Conservation (phyloP, 2,888 invertebrate species). For the Agrilus cyanescens region DNA sequence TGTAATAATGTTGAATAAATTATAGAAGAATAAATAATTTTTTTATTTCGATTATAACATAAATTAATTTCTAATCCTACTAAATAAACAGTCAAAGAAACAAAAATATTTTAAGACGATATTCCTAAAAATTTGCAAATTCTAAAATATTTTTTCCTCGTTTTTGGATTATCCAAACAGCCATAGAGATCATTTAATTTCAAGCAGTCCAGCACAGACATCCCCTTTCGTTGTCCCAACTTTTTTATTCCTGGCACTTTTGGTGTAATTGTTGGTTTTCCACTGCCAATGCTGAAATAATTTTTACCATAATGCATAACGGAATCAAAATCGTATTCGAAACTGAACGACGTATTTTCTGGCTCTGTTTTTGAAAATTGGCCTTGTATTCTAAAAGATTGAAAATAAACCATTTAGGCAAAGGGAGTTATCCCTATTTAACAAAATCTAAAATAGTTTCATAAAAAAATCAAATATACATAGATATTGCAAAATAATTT, state of each 20-base stretch:
- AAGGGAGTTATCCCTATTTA: no score
- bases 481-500: no score
- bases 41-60: no score
- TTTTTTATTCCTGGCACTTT: slow-evolving; percentile 40
- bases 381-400: slow-evolving; percentile 25
- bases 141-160: slow-evolving; percentile 33
- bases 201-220: slow-evolving; percentile 54
- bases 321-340: slow-evolving; percentile 65
- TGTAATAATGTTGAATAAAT: no score
- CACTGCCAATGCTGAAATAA: slow-evolving; percentile 41
- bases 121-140: slow-evolving; percentile 31
- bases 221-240: slow-evolving; percentile 50
- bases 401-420: no score
- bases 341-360: slow-evolving; percentile 48
- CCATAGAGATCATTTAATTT: slow-evolving; percentile 57
- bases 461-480: no score
- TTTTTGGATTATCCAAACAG: slow-evolving; percentile 40
- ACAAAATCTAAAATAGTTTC: no score
- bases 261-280: slow-evolving; percentile 45
- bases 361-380: slow-evolving; percentile 57
- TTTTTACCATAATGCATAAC: slow-evolving; percentile 67
- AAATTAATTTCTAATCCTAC: background rate
- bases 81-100: background rate
- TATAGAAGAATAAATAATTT: slow-evolving; percentile 1
- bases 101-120: slow-evolving; percentile 17